Evolutionary conservation across 1,140 invertebrate species (phyloP).

Genomic region (Phocides pigmalion): DNA sequence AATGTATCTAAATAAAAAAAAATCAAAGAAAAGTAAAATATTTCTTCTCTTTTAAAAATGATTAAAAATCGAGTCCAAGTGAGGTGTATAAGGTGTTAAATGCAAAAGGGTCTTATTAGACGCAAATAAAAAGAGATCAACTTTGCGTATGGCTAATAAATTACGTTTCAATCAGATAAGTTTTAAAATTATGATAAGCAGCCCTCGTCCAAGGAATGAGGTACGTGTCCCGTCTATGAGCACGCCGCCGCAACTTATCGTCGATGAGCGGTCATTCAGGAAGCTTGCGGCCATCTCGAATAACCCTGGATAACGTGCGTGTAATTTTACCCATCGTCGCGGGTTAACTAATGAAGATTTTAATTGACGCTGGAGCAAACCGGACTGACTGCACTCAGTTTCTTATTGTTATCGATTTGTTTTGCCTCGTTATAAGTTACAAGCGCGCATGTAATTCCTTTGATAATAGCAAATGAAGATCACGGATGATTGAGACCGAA

Average conservation of each 20-base stretch:
- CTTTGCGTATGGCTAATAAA: constrained; percentile 14
- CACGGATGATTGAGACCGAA: too few relatives aligned
- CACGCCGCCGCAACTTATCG: constrained; percentile 47
- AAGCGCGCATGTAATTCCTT: too few relatives aligned
- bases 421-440: too few relatives aligned
- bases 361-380: constrained; percentile 89
- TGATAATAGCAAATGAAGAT: too few relatives aligned
- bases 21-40: too few relatives aligned
- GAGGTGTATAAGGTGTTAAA: neutral
- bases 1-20: too few relatives aligned
- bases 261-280: constrained; percentile 43
- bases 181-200: constrained; percentile 48
- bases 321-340: constrained; percentile 89
- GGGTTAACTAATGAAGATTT: constrained; percentile 92
- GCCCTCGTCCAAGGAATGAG: constrained; percentile 40
- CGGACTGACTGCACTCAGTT: too few relatives aligned
- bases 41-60: too few relatives aligned
- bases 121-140: constrained; percentile 1
- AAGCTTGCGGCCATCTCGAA: constrained; percentile 28
- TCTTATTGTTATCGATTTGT: neutral
- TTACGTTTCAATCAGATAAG: constrained; percentile 26
- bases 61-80: too few relatives aligned
- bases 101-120: neutral
- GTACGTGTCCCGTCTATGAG: constrained; percentile 52
- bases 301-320: constrained; percentile 18